A percentile compares a stretch with the other conserved stretches of the same genome.
These are phyloP conservation scores for Rousettus leschenaultii DNA, from an alignment of 2,113 vertebrate genomes.

Conservation along the genomic window DNA sequence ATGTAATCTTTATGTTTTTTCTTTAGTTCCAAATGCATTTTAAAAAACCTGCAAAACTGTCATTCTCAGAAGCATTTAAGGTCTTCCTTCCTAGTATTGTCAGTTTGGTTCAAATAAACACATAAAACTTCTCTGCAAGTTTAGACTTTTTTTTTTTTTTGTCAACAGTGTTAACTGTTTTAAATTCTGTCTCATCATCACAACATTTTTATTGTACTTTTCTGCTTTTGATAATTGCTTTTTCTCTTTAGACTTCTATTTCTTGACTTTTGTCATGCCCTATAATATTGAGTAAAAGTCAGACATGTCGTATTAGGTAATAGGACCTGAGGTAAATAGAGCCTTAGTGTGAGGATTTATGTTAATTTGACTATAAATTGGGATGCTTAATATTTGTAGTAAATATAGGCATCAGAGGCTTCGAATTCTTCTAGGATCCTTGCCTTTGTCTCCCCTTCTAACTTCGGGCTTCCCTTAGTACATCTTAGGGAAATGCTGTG, in stretches of 20 bases:
- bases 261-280: background rate
- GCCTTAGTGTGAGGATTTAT: background rate
- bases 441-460: background rate
- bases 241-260: background rate
- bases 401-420: background rate
- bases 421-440: background rate
- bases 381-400: background rate
- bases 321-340: background rate
- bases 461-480: too few relatives aligned
- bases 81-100: too few relatives aligned
- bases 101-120: too few relatives aligned
- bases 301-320: background rate
- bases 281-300: background rate
- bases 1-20: too few relatives aligned
- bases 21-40: too few relatives aligned
- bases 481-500: background rate
- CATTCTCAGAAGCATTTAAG: too few relatives aligned
- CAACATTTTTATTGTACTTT: background rate
- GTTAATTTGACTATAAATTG: background rate
- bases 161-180: background rate
- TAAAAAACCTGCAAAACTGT: too few relatives aligned
- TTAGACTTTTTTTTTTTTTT: too few relatives aligned
- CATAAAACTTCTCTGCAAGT: too few relatives aligned
- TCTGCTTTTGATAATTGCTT: background rate
- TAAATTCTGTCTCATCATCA: background rate